Conservation (phyloP, 2,888 invertebrate species). For the Megamerina dolium region DNA sequence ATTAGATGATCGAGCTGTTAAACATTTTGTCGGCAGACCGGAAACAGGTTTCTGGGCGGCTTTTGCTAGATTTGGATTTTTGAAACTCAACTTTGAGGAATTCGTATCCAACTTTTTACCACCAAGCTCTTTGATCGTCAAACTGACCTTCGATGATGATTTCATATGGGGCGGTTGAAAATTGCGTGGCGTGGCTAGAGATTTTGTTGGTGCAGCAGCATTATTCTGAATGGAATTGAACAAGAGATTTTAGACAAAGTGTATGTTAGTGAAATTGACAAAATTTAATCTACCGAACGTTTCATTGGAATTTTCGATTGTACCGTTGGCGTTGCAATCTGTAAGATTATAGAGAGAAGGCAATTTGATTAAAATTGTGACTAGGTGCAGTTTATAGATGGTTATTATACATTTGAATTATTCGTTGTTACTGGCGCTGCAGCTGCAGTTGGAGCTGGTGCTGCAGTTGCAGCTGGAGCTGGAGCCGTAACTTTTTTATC, state of each 20-base stretch:
- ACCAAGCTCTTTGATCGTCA: constrained; percentile 12
- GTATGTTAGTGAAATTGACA: background rate
- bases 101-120: constrained; percentile 13
- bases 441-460: background rate
- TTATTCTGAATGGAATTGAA: constrained; percentile 6
- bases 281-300: constrained; percentile 12
- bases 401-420: too few species aligned
- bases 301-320: constrained; percentile 19
- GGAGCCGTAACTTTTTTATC: too few species aligned
- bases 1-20: background rate
- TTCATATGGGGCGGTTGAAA: constrained; percentile 6
- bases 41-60: too few species aligned
- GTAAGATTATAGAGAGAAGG: too few species aligned
- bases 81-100: constrained; percentile 10
- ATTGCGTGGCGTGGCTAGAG: constrained; percentile 7
- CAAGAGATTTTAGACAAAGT: background rate
- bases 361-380: too few species aligned
- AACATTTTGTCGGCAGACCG: background rate
- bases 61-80: constrained; percentile 5
- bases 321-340: background rate
- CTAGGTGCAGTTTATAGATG: too few species aligned
- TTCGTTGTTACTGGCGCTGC: background rate
- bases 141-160: constrained; percentile 15
- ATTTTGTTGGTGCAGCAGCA: background rate
- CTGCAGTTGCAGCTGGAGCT: background rate